A percentile compares a stretch with the other conserved stretches of the same genome.
phyloP scores from a whole-genome alignment of 2,113 vertebrate genomes.

The Gobiocypris rarus region DNA sequence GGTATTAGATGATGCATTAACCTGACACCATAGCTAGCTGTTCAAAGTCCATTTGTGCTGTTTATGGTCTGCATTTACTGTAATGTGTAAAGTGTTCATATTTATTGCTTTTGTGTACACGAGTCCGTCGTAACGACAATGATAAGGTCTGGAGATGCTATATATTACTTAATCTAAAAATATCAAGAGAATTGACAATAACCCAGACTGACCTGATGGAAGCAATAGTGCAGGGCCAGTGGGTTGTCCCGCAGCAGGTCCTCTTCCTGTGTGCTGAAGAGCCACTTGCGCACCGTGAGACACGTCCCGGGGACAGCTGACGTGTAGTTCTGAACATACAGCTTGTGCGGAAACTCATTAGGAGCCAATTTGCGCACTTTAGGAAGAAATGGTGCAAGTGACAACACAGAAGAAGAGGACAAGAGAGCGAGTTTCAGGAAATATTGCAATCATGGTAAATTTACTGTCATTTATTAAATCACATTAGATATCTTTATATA shows the following conservation, averaged over 20 bases:
- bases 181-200: not conserved
- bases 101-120: not conserved
- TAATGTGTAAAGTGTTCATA: not conserved
- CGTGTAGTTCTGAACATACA: conserved; percentile 97
- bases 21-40: not conserved
- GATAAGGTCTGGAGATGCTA: not conserved
- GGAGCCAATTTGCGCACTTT: conserved; percentile 92
- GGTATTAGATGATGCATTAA: not conserved
- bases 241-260: conserved; percentile 91
- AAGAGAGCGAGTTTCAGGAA: not conserved
- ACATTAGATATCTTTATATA: not conserved
- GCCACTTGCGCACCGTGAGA: conserved; percentile 93
- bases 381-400: conserved; percentile 9
- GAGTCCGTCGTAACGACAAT: not conserved
- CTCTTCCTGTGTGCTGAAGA: conserved; percentile 94
- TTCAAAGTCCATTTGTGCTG: not conserved
- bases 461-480: not conserved
- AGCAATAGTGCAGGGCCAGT: conserved; percentile 92
- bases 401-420: not conserved
- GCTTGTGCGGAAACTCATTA: conserved; percentile 97
- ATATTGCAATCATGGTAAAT: not conserved
- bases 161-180: not conserved
- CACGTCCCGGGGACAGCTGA: conserved; percentile 94
- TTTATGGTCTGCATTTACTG: not conserved
- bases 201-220: conserved; percentile 84